phyloP scores from a whole-genome alignment of 2,113 vertebrate species.

The Brachypteracias leptosomus region DNA sequence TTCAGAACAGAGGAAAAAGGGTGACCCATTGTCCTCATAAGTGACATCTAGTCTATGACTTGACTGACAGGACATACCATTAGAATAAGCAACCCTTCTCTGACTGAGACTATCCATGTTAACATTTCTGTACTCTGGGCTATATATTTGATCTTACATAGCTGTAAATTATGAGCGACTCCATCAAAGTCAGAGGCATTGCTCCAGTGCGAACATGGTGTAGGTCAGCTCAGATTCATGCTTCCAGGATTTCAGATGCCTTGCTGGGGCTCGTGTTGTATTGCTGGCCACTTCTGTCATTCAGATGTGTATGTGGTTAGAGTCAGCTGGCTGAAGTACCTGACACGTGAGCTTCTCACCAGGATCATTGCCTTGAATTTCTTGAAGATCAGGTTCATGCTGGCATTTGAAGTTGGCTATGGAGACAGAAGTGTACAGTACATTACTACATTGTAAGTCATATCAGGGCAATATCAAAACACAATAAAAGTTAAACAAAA shows the following conservation, averaged over 20 bases:
- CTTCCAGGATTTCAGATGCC: neutral
- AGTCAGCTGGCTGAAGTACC: neutral
- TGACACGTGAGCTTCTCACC: neutral
- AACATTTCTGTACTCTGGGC: constrained; percentile 18
- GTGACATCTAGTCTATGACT: neutral
- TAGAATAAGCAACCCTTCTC: neutral
- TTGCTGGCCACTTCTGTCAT: neutral
- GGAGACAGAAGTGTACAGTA: neutral
- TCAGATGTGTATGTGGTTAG: neutral
- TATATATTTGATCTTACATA: constrained; percentile 17
- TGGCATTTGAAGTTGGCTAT: neutral
- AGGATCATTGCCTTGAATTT: neutral
- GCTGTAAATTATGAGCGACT: constrained; percentile 56
- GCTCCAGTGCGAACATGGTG: neutral
- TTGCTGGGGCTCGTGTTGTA: neutral
- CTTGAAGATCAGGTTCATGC: neutral
- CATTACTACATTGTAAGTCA: neutral
- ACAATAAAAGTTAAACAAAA: neutral
- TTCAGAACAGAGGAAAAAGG: neutral
- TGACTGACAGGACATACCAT: constrained; percentile 31
- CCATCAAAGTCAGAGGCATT: constrained; percentile 46
- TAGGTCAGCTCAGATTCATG: neutral
- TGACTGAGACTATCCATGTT: neutral
- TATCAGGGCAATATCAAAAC: neutral
- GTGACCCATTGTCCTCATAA: neutral